Evolutionary conservation across 2,113 vertebrate species (phyloP), one percentile per base, ranked within the genome.

Genomic region (Toxostoma redivivum): DNA sequence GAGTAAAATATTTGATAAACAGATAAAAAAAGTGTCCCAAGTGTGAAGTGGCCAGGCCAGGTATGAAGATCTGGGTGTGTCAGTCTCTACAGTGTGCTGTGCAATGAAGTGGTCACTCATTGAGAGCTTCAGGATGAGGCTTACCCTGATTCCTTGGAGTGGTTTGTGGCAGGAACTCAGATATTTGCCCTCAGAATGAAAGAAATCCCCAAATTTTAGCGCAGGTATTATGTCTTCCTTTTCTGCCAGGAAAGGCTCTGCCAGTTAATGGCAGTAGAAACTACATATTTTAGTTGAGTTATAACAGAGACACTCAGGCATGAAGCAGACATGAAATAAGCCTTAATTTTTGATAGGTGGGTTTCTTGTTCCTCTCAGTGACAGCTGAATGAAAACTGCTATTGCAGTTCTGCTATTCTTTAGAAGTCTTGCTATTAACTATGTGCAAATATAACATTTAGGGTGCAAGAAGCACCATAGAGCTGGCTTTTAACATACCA

Each of bases 21-120:
- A 50, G 27, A 25, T 6, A 3, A 15, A 44, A 15, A 50, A 23
- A 33, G 5, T 48, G 5, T 38, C 50, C 23, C 22, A 10, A 37
- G 20, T 15, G 23, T 35, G 24, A 70, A 35, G 7, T 35, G 28
- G 54, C 15, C 31, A 11, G 37, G 17, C 22, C 18, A 20, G 10
- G 20, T 25, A 0, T 15, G 56, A 35, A 24, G 61, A 8, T 28
- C 31, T 40, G 12, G 7, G 3, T 64, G 35, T 1, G 1, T 42
- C 30, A 25, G 28, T 44, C 40, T 40, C 56, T 31, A 38, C 10
- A 12, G 7, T 2, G 19, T 0, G 5, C 47, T 7, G 2, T 30
- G 13, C 10, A 18, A 8, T 9, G 61, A 21, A 24, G 30, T 1
- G 48, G 1, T 51, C 38, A 13, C 19, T n/a, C 38, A 33, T 5